phyloP scores from a whole-genome alignment of 2,797 vertebrate species.

The Enteromius argenteus region DNA sequence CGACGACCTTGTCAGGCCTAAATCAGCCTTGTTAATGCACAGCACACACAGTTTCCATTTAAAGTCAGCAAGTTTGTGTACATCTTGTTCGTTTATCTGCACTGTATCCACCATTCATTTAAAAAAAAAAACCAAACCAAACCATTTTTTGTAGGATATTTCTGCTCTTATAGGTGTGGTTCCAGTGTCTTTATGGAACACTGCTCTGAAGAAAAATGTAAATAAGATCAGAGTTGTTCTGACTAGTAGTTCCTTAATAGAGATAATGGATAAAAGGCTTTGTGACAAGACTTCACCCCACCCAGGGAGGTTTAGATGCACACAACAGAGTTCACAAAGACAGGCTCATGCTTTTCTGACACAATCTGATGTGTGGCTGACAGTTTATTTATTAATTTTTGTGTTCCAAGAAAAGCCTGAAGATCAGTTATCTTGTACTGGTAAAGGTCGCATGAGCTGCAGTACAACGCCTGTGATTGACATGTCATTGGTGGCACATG shows the following conservation, averaged over 20 bases:
- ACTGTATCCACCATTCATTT: not conserved
- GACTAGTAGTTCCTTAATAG: not conserved
- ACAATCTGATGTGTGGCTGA: not conserved
- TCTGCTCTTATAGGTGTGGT: not conserved
- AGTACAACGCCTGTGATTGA: not conserved
- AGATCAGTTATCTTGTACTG: not conserved
- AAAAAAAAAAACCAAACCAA: too few relatives aligned
- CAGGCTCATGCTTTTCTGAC: not conserved
- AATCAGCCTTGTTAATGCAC: not conserved
- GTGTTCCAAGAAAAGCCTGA: not conserved
- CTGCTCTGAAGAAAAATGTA: conserved; percentile 6
- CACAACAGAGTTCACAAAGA: not conserved
- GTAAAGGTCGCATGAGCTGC: not conserved
- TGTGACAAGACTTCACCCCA: not conserved
- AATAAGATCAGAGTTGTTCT: not conserved
- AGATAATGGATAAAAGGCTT: not conserved
- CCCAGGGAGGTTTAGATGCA: not conserved
- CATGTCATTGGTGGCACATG: not conserved
- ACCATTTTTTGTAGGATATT: not conserved
- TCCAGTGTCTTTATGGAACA: not conserved
- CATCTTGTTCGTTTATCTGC: not conserved
- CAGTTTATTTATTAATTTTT: not conserved
- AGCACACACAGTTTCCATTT: not conserved
- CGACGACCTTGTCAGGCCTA: not conserved
- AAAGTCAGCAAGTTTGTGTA: not conserved